Base-by-base conservation (phyloP, 2,797 vertebrate genomes). In the Bradypodion ventrale region DNA sequence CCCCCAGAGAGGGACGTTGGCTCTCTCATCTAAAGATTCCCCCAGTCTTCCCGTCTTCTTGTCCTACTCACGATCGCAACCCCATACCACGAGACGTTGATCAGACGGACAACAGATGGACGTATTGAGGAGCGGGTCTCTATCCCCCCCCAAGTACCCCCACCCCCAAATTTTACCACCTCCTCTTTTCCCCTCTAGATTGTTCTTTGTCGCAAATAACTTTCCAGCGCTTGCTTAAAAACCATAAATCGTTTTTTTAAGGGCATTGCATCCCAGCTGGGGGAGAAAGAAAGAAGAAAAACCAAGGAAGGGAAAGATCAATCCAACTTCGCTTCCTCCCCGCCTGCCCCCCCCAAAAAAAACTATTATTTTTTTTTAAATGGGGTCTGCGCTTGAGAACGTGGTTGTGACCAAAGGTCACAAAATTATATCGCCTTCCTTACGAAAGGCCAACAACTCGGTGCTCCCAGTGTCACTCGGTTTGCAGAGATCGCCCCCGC, bases 91-190 rank as follows among this genome's bases (percentile, higher is more conserved):
- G 90, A 90, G 94, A 93, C 92, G 91, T 91, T 93, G 92, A 88
- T 90, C 89, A 93, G 91, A 89, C 89, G n/a, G n/a, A n/a, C 94
- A 95, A 95, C 95, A 95, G 94, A 95, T 95, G 95, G 93, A 92
- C 82, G 89, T 89, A 68, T 89, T 85, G 82, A 92, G 90, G 93
- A 90, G 92, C 91, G 89, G 88, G 83, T 2, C 49, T 7, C 90
- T 90, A 85, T 92, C 92, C 89, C 91, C 92, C 94, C 87, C n/a
- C n/a, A n/a, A n/a, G n/a, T n/a, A n/a, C 90, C 86, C 40, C 90
- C 52, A 84, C 88, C 88, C 89, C 90, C 91, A 94, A 93, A 40
- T 49, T 23, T 25, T 2, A 10, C n/a, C n/a, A 16, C 25, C 42
- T 68, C n/a, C 2, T 19, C n/a, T n/a, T n/a, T n/a, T n/a, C n/a